Percentiles rank a stretch among this genome's conserved stretches.
Evolutionary conservation across 2,113 vertebrate genomes (phyloP).

Genomic region (Hemiscyllium ocellatum): DNA sequence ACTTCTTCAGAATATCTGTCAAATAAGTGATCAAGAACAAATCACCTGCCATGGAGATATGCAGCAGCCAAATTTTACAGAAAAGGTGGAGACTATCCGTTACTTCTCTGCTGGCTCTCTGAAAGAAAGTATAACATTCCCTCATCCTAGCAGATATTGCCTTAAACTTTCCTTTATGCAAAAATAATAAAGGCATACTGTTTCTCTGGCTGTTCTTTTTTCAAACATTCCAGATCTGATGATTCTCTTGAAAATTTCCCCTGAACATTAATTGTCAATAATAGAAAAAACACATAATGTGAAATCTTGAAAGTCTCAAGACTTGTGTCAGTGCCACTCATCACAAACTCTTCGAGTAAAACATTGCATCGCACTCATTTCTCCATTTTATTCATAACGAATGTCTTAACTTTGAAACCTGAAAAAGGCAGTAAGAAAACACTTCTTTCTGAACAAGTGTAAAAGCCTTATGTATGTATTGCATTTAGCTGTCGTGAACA

Average conservation of each 20-base stretch:
- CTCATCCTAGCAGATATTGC: not conserved
- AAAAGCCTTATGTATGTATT: too few relatives aligned
- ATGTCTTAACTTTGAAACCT: too few relatives aligned
- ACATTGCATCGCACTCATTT: not conserved
- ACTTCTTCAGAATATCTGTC: too few relatives aligned
- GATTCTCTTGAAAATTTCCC: not conserved
- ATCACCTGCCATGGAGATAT: not conserved
- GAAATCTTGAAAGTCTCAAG: not conserved
- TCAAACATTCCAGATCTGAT: not conserved
- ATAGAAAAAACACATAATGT: not conserved
- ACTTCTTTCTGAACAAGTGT: too few relatives aligned
- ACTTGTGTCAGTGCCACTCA: not conserved
- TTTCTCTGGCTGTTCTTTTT: not conserved
- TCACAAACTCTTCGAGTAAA: not conserved
- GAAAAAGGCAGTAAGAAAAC: too few relatives aligned
- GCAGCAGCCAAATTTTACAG: not conserved
- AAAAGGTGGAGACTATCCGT: too few relatives aligned
- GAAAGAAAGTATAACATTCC: not conserved
- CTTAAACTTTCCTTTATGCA: not conserved
- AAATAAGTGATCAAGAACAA: not conserved
- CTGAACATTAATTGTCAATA: not conserved
- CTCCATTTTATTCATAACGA: too few relatives aligned
- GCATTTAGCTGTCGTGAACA: too few relatives aligned
- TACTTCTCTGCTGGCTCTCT: not conserved
- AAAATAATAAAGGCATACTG: not conserved